Base-by-base conservation (phyloP, 2,888 invertebrate genomes). In the Thyatira batis region DNA sequence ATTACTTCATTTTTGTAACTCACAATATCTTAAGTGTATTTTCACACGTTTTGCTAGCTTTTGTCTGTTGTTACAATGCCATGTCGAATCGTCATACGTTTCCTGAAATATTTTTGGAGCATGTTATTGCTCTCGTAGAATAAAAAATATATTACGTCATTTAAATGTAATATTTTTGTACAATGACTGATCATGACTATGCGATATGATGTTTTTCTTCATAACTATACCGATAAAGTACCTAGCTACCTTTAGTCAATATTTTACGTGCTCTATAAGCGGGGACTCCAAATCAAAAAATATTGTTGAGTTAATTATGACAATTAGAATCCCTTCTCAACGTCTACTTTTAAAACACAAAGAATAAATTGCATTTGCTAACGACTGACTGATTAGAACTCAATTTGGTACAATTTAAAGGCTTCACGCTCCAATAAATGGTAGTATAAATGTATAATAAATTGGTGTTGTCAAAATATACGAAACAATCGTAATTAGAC, bases 401-500 rank as follows among this genome's bases (percentile, higher is more conserved):
- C 72, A 75, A 79, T 48, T 48, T 28, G 20, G 48, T 48, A 48
- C 75, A 74, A 68, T 71, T 73, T 69, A 63, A 67, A 73, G 74
- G 69, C 70, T 75, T 78, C 69, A 71, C 72, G 80, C 76, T 75
- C 80, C 81, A 82, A 84, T 86, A 83, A 81, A 58, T 76, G 70
- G 57, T 66, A 61, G 71, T 66, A 72, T 75, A 82, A 81, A 84
- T 76, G 72, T 70, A 74, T 89, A 84, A 91, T 86, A 92, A 91
- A 90, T 92, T 78, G 82, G 76, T 62, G 81, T 87, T 90, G 91
- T 91, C 90, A 89, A 90, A 90, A 89, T 83, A 83, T 81, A 80
- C 73, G 82, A 84, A 85, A 92, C 89, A 89, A 85, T 85, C 71
- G 85, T 92, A 89, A 92, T 91, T 87, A 88, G 84, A 66, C 84